Evolutionary conservation across 1,140 invertebrate genomes (phyloP).

Genomic region (Nymphalis io): DNA sequence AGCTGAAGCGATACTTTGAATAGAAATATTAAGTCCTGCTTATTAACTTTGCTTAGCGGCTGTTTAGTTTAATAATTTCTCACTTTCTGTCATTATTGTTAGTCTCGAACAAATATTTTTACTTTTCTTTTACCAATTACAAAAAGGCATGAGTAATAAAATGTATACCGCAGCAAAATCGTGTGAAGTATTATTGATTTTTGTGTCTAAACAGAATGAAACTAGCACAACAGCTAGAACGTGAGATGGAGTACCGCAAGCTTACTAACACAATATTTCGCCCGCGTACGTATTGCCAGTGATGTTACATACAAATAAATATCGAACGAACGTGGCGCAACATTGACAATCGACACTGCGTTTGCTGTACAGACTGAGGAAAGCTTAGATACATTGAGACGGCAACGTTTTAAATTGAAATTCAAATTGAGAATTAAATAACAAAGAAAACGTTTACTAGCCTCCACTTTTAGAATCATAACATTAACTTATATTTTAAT

Average conservation of each 20-base stretch:
- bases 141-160: background rate
- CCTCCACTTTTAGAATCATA: too few relatives aligned
- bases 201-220: constrained; percentile 28
- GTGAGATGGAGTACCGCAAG: constrained; percentile 25
- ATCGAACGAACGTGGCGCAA: constrained; percentile 11
- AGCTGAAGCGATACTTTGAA: too few relatives aligned
- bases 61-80: too few relatives aligned
- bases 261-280: constrained; percentile 25
- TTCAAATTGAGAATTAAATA: too few relatives aligned
- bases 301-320: constrained; percentile 27
- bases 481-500: too few relatives aligned
- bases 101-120: too few relatives aligned
- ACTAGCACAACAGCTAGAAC: constrained; percentile 22
- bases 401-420: background rate
- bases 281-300: constrained; percentile 18
- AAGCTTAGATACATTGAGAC: background rate
- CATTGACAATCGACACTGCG: constrained; percentile 2
- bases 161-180: constrained; percentile 6
- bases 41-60: too few relatives aligned
- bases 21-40: too few relatives aligned
- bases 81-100: too few relatives aligned
- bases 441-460: too few relatives aligned
- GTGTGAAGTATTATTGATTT: constrained; percentile 28
- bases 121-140: too few relatives aligned
- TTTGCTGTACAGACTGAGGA: background rate